A percentile compares a stretch with the other conserved stretches of the same genome.
phyloP scores from a whole-genome alignment of 2,113 vertebrate species.

The Hyperopisus bebe region DNA sequence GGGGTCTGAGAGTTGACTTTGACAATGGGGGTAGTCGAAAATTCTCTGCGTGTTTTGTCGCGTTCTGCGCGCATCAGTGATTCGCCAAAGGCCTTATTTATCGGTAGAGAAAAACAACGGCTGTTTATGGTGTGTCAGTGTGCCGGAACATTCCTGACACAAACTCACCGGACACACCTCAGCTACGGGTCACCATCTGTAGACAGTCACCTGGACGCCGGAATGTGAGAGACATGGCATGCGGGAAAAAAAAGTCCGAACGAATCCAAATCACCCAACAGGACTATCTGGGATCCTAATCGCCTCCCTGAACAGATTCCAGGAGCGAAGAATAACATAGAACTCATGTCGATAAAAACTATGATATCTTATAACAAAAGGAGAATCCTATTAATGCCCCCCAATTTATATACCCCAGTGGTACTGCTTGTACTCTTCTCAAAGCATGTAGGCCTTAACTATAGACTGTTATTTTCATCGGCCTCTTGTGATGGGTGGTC shows the following conservation, averaged over 20 bases:
- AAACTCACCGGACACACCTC: neutral
- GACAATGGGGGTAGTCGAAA: neutral
- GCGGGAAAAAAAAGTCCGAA: neutral
- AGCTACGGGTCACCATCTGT: neutral
- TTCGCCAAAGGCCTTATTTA: neutral
- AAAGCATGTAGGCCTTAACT: neutral
- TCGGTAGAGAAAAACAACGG: neutral
- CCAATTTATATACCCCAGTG: neutral
- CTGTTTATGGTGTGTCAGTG: neutral
- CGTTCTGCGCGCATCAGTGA: neutral
- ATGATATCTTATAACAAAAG: neutral
- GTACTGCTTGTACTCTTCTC: neutral
- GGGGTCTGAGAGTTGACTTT: neutral
- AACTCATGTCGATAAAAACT: neutral
- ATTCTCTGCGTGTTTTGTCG: neutral
- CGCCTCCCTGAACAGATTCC: neutral
- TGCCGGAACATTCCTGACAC: neutral
- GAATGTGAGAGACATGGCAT: neutral
- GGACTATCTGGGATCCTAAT: neutral
- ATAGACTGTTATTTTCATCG: neutral
- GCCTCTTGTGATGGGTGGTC: neutral
- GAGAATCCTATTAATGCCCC: neutral
- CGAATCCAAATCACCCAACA: neutral
- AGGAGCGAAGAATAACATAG: neutral
- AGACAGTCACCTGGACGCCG: neutral